phyloP scores from a whole-genome alignment of 2,113 vertebrate species.

The Macrotus californicus region DNA sequence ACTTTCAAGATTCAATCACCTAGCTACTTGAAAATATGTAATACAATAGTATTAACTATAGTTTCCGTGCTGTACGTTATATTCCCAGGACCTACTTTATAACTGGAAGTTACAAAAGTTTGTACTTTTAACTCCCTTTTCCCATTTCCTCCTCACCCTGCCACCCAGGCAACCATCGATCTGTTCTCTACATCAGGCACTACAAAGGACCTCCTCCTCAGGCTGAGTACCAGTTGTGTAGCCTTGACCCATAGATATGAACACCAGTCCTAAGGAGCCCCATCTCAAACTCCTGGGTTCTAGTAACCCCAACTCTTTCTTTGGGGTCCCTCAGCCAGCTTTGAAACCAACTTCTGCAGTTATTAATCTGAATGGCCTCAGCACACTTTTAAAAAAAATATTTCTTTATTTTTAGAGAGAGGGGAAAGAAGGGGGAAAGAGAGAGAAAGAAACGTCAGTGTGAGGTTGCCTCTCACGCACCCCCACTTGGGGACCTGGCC shows the following conservation, averaged over 20 bases:
- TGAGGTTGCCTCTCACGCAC: no score
- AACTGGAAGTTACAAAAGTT: not conserved
- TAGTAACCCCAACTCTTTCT: not conserved
- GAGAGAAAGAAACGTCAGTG: no score
- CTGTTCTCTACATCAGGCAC: not conserved
- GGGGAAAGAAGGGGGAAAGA: no score
- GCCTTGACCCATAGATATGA: not conserved
- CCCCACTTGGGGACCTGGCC: no score
- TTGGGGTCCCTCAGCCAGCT: not conserved
- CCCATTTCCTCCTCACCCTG: not conserved
- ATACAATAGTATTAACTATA: not conserved
- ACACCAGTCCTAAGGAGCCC: not conserved
- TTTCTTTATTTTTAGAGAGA: no score
- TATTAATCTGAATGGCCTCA: not conserved
- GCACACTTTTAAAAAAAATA: not conserved
- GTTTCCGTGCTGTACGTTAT: not conserved
- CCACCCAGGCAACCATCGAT: not conserved
- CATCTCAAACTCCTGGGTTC: not conserved
- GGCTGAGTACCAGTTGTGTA: not conserved
- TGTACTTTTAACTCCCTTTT: not conserved
- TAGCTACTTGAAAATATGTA: not conserved
- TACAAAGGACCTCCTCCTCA: not conserved
- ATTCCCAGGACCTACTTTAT: not conserved
- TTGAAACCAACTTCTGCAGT: not conserved
- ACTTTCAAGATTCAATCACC: not conserved